phyloP scores from a whole-genome alignment of 2,888 invertebrate genomes.

The Dolichopus griseipennis region DNA sequence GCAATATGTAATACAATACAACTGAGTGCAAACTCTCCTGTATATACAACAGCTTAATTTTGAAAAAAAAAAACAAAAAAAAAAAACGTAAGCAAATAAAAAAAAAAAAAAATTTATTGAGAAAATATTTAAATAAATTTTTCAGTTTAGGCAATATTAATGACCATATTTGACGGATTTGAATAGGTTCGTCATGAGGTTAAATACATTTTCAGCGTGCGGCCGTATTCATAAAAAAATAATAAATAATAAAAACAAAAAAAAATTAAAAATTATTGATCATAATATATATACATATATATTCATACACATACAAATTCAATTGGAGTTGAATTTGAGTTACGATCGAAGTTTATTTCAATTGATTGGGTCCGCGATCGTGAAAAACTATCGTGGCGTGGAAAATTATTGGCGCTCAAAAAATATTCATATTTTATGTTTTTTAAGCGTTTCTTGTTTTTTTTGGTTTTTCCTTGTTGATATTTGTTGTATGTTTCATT shows the following conservation, averaged over 20 bases:
- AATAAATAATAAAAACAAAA: not conserved
- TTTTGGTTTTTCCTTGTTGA: not conserved
- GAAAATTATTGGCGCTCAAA: conserved; percentile 4
- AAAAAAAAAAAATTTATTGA: not conserved
- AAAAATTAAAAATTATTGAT: no score
- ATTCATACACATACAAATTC: no score
- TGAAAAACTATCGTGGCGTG: not conserved
- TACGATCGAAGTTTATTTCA: conserved; percentile 1
- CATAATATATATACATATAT: no score
- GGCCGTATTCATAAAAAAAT: not conserved
- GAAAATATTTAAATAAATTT: conserved; percentile 2
- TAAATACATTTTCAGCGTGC: conserved; percentile 6
- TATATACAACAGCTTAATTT: no score
- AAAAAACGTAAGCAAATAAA: not conserved
- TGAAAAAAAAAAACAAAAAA: not conserved
- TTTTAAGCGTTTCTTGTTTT: not conserved
- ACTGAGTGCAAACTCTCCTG: no score
- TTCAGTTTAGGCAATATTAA: not conserved
- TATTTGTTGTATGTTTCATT: no score
- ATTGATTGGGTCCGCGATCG: not conserved
- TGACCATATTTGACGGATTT: conserved; percentile 4
- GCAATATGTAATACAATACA: no score
- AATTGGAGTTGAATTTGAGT: conserved; percentile 1
- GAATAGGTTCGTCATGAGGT: conserved; percentile 6
- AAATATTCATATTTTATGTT: not conserved